A percentile compares a stretch with the other conserved stretches of the same genome.
Conservation (phyloP, 2,113 vertebrate genomes). For the Poecilia latipinna region DNA sequence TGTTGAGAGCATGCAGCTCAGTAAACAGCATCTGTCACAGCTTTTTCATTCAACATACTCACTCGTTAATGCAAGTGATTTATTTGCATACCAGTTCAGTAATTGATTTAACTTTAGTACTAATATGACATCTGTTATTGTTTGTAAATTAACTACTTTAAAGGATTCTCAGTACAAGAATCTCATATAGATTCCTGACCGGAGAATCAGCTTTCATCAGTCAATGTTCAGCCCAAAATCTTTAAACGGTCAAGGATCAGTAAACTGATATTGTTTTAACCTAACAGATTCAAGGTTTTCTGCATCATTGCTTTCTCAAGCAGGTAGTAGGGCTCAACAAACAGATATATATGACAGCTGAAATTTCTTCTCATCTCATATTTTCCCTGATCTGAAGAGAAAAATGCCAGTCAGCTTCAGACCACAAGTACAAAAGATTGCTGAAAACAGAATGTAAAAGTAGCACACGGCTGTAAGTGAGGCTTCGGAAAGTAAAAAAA, state of each 20-base stretch:
- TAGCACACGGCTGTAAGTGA: slow-evolving; percentile 21
- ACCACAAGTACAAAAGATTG: slow-evolving; percentile 28
- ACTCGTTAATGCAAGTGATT: too few relatives aligned
- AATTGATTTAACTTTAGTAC: too few relatives aligned
- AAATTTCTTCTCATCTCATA: slow-evolving; percentile 24
- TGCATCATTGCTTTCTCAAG: not conserved
- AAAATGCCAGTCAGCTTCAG: slow-evolving; percentile 9
- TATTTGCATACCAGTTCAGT: too few relatives aligned
- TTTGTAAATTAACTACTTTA: too few relatives aligned
- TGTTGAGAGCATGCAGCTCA: too few relatives aligned
- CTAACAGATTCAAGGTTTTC: not conserved
- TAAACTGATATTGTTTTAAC: not conserved
- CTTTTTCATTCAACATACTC: too few relatives aligned
- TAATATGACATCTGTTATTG: too few relatives aligned
- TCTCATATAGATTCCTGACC: too few relatives aligned
- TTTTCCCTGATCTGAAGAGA: not conserved
- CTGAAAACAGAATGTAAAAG: slow-evolving; percentile 24
- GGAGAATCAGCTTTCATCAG: too few relatives aligned
- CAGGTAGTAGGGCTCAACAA: not conserved
- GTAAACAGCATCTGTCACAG: too few relatives aligned
- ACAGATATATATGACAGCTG: not conserved
- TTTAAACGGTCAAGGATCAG: slow-evolving; percentile 3
- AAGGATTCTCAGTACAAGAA: too few relatives aligned
- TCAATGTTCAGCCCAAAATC: not conserved
- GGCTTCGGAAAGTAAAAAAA: slow-evolving; percentile 21